Conservation (phyloP, 2,888 invertebrate species). For the Philereme vetulata region DNA sequence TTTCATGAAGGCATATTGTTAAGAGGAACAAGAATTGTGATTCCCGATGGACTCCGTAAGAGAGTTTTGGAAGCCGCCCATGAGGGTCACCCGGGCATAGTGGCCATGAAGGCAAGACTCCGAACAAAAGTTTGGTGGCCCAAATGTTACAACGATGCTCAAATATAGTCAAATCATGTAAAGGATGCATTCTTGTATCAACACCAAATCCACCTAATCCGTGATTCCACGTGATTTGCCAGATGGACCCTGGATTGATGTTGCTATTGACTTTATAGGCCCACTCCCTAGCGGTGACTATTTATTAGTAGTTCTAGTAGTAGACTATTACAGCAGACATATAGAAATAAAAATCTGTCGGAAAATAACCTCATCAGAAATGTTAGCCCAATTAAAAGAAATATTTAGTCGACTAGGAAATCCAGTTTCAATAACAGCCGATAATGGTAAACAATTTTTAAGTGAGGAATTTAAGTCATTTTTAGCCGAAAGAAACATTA, state of each 20-base stretch:
- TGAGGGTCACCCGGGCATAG: constrained; percentile 55
- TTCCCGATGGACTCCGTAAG: constrained; percentile 27
- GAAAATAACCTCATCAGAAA: constrained; percentile 26
- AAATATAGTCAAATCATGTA: constrained; percentile 30
- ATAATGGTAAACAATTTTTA: constrained; percentile 41
- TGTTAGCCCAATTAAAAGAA: constrained; percentile 28
- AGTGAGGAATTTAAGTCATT: constrained; percentile 36
- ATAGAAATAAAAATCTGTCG: constrained; percentile 3
- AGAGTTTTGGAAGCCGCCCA: constrained; percentile 37
- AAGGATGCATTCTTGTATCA: constrained; percentile 36
- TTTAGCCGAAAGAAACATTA: constrained; percentile 32
- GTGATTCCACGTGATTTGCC: constrained; percentile 26
- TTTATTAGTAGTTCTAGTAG: not conserved
- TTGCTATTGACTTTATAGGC: constrained; percentile 37
- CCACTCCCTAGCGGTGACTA: constrained; percentile 29
- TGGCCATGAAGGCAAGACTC: constrained; percentile 50
- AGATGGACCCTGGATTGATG: constrained; percentile 31
- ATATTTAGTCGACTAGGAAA: too few relatives aligned
- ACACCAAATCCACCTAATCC: constrained; percentile 33
- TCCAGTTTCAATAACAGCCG: constrained; percentile 34
- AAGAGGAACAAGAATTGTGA: constrained; percentile 37
- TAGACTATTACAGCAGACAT: constrained; percentile 10
- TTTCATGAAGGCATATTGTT: constrained; percentile 40
- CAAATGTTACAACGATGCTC: constrained; percentile 46
- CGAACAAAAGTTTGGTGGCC: constrained; percentile 59